Evolutionary conservation across 2,797 vertebrate species (phyloP).

Genomic region (Macropus fuliginosus): DNA sequence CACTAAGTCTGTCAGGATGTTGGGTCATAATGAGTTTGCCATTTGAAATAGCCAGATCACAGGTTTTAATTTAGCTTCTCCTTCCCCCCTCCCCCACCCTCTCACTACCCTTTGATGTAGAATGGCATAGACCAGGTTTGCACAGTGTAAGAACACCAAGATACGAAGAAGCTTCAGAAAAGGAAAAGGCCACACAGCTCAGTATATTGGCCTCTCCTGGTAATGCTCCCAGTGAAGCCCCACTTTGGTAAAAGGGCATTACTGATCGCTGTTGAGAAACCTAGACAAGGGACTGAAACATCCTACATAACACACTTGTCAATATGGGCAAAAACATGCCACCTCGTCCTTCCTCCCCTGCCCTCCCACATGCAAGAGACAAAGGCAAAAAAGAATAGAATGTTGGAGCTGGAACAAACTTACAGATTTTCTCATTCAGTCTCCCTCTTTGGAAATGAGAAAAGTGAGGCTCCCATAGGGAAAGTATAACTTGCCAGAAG

Average conservation of each 20-base stretch:
- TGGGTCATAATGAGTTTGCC: slow-evolving; percentile 41
- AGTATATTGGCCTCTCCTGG: slow-evolving; percentile 39
- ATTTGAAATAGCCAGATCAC: slow-evolving; percentile 48
- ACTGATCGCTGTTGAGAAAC: neutral
- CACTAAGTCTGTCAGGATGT: neutral
- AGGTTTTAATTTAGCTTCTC: neutral
- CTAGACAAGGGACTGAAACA: neutral
- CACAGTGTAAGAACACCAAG: slow-evolving; percentile 50
- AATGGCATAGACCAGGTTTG: slow-evolving; percentile 34
- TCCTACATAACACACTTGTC: neutral
- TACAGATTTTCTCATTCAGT: fast-evolving
- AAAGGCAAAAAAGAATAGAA: neutral
- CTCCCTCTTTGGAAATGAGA: neutral
- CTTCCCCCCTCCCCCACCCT: no score
- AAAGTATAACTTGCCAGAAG: neutral
- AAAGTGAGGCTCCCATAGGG: neutral
- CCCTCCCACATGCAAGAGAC: neutral
- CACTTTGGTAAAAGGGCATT: neutral
- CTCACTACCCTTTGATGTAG: neutral
- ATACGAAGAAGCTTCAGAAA: slow-evolving; percentile 20
- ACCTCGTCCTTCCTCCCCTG: neutral
- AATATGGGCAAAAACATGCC: neutral
- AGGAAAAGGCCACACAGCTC: slow-evolving; percentile 51
- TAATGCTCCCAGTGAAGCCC: slow-evolving; percentile 22
- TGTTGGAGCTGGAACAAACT: neutral